Base-by-base conservation (phyloP, 2,113 vertebrate species). In the Oxygymnocypris stewartii region DNA sequence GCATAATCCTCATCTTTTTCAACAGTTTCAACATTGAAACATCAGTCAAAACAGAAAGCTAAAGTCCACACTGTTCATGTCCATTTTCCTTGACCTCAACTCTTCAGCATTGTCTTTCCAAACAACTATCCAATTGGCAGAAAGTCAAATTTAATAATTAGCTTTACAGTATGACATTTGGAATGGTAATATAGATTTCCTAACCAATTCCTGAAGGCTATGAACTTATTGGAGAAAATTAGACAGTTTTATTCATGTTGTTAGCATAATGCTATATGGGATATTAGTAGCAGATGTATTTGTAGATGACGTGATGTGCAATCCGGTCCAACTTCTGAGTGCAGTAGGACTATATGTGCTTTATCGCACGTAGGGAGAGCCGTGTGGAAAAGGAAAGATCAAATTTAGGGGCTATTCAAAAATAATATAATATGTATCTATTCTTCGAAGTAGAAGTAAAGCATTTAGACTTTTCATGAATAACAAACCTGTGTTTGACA, bases 201-300 rank as follows among this genome's bases (percentile, higher is more conserved):
- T 35, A 54, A 47, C 23, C 73, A 49, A 16, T 25, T 85, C 85
- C 86, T 88, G 42, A 42, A 89, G 88, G 82, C 86, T 82, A 86
- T 87, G 69, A 88, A 88, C 84, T 91, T 88, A 89, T 91, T 69
- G 37, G 87, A 84, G 87, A 80, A 87, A 91, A 87, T 86, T 73
- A 85, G 88, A 82, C 87, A 85, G 78, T 80, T 85, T 90, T 87
- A 93, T 92, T 92, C 87, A 90, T 90, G 92, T 85, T 88, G 91
- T 86, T 87, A 67, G 78, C 88, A 89, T 91, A 92, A 91, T 87
- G 90, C 88, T 89, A 89, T 91, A 83, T 88, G 71, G 88, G 37
- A 91, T 89, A 94, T 93, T 88, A 54, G 49, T 57, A 92, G 85
- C 93, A 94, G 92, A 94, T 92, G 92, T 88, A 85, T 80, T 89